Evolutionary conservation across 2,888 invertebrate genomes (phyloP).

Genomic region (Drosophila testacea): DNA sequence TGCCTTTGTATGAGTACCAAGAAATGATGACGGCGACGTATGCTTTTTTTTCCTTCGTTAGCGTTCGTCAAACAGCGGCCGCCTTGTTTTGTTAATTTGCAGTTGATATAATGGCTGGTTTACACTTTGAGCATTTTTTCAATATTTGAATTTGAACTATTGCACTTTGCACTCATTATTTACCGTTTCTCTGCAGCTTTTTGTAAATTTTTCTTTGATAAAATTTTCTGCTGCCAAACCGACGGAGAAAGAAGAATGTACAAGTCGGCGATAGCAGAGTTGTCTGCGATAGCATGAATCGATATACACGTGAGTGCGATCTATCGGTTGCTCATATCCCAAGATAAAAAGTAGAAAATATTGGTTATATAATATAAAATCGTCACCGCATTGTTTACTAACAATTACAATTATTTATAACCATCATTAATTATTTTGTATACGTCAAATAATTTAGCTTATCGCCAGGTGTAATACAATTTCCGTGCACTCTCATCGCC

Average conservation of each 20-base stretch:
- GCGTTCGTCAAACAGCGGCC: constrained; percentile 54
- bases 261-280: constrained; percentile 58
- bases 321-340: constrained; percentile 37
- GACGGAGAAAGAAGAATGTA: constrained; percentile 62
- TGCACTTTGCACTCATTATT: constrained; percentile 65
- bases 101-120: constrained; percentile 13
- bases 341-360: not conserved
- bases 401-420: not conserved
- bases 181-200: constrained; percentile 55
- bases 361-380: constrained; percentile 39
- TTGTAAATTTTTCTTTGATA: constrained; percentile 61
- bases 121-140: constrained; percentile 35
- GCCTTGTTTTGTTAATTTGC: constrained; percentile 49
- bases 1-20: constrained; percentile 67
- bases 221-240: constrained; percentile 69
- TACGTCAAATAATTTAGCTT: constrained; percentile 12
- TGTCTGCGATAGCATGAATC: constrained; percentile 34
- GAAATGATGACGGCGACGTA: constrained; percentile 81
- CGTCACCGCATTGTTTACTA: not conserved
- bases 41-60: constrained; percentile 60
- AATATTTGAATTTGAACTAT: constrained; percentile 18
- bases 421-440: too few relatives aligned
- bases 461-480: constrained; percentile 17
- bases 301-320: constrained; percentile 28
- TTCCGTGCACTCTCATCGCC: constrained; percentile 35